A percentile compares a stretch with the other conserved stretches of the same genome.
Conservation (phyloP, 2,113 vertebrate genomes). For the Malaclemys terrapin region DNA sequence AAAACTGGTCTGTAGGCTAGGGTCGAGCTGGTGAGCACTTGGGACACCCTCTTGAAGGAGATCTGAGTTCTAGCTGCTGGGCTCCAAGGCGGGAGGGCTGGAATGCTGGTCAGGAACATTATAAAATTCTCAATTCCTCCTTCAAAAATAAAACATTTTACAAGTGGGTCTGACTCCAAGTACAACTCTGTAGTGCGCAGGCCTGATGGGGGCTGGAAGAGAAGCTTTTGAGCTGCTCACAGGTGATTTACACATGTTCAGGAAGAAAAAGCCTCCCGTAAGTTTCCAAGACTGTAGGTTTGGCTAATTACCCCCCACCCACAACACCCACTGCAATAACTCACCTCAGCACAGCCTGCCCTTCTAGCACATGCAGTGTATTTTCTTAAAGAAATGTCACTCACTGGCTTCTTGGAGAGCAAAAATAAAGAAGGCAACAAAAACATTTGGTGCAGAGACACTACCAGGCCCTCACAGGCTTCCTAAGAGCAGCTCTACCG, state of each 20-base stretch:
- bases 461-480: conserved; percentile 53
- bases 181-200: background rate
- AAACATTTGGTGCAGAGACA: conserved; percentile 78
- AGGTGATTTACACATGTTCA: conserved; percentile 16
- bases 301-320: conserved; percentile 55
- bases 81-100: background rate
- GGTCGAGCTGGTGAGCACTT: background rate
- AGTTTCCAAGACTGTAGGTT: conserved; percentile 48
- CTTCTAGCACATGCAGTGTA: conserved; percentile 78
- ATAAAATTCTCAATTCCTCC: background rate
- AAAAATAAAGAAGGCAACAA: conserved; percentile 80
- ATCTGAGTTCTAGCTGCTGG: background rate
- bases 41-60: background rate
- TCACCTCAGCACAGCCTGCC: conserved; percentile 61
- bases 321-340: conserved; percentile 54
- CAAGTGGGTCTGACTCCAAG: conserved; percentile 21
- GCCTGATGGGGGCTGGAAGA: background rate
- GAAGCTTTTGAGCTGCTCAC: background rate
- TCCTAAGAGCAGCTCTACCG: conserved; percentile 49
- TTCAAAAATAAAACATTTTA: background rate
- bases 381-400: conserved; percentile 83
- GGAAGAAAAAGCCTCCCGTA: conserved; percentile 32
- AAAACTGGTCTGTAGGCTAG: background rate
- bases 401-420: conserved; percentile 78
- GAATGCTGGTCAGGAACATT: background rate